Evolutionary conservation across 2,888 invertebrate species (phyloP).

Genomic region (Cephus pygmeus): DNA sequence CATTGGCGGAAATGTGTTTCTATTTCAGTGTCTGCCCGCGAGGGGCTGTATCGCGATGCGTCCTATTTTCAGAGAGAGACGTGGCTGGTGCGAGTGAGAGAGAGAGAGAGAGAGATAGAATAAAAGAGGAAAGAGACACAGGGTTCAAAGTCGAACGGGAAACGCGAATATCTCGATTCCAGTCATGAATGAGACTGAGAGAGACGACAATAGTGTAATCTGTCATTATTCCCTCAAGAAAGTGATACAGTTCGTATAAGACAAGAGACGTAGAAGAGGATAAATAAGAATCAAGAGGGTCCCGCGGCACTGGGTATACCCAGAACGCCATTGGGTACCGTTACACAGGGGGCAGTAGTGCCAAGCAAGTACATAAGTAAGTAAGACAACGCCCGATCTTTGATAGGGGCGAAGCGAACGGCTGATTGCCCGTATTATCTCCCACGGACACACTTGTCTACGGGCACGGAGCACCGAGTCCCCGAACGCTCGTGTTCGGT

Average conservation of each 20-base stretch:
- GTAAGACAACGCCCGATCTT: background rate
- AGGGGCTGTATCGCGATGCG: background rate
- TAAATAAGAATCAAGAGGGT: background rate
- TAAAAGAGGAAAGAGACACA: slow-evolving; percentile 1
- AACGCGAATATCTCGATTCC: background rate
- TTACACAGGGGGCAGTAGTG: background rate
- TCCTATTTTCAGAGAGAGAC: slow-evolving; percentile 1
- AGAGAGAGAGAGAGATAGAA: slow-evolving; percentile 9
- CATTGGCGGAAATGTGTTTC: slow-evolving; percentile 7
- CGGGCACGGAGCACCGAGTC: background rate
- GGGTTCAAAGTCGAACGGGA: slow-evolving; percentile 1
- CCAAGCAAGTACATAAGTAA: background rate
- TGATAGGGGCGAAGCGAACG: slow-evolving; percentile 1
- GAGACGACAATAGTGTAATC: background rate
- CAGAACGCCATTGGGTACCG: background rate
- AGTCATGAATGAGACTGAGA: background rate
- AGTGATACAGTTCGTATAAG: background rate
- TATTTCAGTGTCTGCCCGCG: background rate
- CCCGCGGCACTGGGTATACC: background rate
- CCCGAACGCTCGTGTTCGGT: background rate
- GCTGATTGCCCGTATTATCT: slow-evolving; percentile 1
- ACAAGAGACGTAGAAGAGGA: background rate
- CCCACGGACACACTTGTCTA: background rate
- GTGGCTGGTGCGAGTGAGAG: background rate
- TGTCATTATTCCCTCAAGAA: background rate